A percentile compares a stretch with the other conserved stretches of the same genome.
Conservation (phyloP, 1,140 invertebrate genomes). For the Tribolium castaneum region DNA sequence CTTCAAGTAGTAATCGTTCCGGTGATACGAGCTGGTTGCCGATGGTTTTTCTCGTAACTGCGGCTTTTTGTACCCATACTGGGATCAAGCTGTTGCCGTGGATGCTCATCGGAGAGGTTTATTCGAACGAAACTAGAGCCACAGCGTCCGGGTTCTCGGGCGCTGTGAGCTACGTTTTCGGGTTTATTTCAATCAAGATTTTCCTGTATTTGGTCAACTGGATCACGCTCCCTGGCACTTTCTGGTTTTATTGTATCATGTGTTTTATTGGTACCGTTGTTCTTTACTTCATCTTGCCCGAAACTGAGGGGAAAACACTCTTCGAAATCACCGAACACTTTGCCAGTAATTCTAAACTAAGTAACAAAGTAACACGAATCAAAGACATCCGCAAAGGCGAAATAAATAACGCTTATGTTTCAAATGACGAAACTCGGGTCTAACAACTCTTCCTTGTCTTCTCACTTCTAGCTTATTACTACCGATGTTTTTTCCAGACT, state of each 20-base stretch:
- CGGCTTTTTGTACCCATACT: slow-evolving; percentile 76
- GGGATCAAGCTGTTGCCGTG: slow-evolving; percentile 80
- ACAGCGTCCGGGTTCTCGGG: slow-evolving; percentile 75
- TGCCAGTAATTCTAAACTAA: slow-evolving; percentile 68
- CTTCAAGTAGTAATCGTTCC: neutral
- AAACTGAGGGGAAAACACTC: slow-evolving; percentile 86
- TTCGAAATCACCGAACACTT: slow-evolving; percentile 80
- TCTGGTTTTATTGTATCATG: slow-evolving; percentile 72
- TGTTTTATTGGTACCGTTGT: slow-evolving; percentile 72
- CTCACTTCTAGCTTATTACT: neutral
- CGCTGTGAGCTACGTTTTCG: slow-evolving; percentile 78
- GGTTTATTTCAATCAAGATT: slow-evolving; percentile 77
- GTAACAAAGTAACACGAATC: slow-evolving; percentile 51
- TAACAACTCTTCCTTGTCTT: neutral
- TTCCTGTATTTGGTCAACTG: slow-evolving; percentile 73
- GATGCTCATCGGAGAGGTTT: slow-evolving; percentile 81
- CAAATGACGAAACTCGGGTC: slow-evolving; percentile 2
- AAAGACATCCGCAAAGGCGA: slow-evolving; percentile 16
- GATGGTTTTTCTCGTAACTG: slow-evolving; percentile 71
- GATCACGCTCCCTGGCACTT: slow-evolving; percentile 75
- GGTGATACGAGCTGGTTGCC: slow-evolving; percentile 72
- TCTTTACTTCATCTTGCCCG: slow-evolving; percentile 73
- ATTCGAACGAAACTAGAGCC: slow-evolving; percentile 73
- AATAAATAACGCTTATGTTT: neutral
- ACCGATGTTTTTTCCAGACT: slow-evolving; percentile 67